A percentile compares a stretch with the other conserved stretches of the same genome.
Conservation (phyloP, 1,140 invertebrate genomes). For the Sycophaga agraensis region DNA sequence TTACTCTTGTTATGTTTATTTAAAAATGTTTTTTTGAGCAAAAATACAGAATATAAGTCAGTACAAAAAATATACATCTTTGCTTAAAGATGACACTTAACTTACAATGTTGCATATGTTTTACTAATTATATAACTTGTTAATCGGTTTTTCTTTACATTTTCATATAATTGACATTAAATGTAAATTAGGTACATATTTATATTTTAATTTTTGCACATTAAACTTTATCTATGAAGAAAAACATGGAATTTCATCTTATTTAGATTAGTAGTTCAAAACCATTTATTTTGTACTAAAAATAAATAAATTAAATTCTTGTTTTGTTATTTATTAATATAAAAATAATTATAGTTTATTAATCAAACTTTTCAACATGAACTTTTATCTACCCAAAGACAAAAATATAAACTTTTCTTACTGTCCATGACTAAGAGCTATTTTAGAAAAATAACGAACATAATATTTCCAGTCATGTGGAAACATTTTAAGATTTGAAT, state of each 20-base stretch:
- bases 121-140: conserved; percentile 20
- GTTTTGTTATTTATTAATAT: too few species aligned
- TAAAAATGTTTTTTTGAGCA: conserved; percentile 20
- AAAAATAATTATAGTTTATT: too few species aligned
- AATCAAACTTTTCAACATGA: too few species aligned
- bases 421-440: conserved; percentile 36
- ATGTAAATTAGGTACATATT: conserved; percentile 11
- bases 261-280: too few species aligned
- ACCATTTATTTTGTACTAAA: too few species aligned
- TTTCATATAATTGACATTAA: neutral
- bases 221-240: neutral
- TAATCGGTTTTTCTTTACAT: conserved; percentile 11
- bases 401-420: too few species aligned
- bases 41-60: conserved; percentile 37
- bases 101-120: conserved; percentile 17
- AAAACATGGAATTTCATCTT: too few species aligned
- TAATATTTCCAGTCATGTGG: conserved; percentile 45
- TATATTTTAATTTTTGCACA: too few species aligned
- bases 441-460: conserved; percentile 38
- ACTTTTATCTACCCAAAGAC: too few species aligned
- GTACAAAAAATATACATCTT: conserved; percentile 52
- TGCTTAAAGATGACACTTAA: conserved; percentile 26
- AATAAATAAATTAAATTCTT: too few species aligned
- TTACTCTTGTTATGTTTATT: conserved; percentile 31
- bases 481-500: conserved; percentile 36